Evolutionary conservation across 2,888 invertebrate species (phyloP).

Genomic region (Caenorhabditis sinica): DNA sequence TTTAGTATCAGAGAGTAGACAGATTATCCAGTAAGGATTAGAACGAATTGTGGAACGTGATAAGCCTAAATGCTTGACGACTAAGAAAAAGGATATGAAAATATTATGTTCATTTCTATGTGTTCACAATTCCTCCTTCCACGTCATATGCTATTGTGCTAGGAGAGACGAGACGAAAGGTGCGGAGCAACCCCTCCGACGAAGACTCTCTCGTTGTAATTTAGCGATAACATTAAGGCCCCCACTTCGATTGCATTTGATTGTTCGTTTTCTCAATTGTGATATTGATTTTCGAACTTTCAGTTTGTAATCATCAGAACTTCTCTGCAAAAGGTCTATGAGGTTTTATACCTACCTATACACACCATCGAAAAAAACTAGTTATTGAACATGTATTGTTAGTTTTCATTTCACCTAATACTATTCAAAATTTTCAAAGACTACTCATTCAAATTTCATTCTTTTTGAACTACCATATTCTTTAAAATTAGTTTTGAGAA

Average conservation of each 20-base stretch:
- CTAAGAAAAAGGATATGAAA: constrained; percentile 33
- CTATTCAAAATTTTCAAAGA: not conserved
- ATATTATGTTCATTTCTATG: constrained; percentile 21
- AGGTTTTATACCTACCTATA: constrained; percentile 6
- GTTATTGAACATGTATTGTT: constrained; percentile 15
- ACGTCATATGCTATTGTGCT: constrained; percentile 6
- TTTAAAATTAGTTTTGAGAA: not conserved
- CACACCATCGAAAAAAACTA: constrained; percentile 10
- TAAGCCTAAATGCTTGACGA: constrained; percentile 23
- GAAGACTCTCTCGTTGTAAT: constrained; percentile 41
- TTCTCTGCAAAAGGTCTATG: not conserved
- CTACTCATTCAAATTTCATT: not conserved
- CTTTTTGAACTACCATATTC: not conserved
- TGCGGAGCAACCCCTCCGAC: constrained; percentile 5
- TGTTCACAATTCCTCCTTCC: constrained; percentile 15
- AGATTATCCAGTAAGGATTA: constrained; percentile 18
- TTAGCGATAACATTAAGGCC: constrained; percentile 26
- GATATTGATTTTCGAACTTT: constrained; percentile 55
- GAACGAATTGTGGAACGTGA: constrained; percentile 7
- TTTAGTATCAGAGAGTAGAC: constrained; percentile 16
- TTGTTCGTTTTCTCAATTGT: constrained; percentile 26
- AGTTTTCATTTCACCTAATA: constrained; percentile 1
- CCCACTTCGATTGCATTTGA: constrained; percentile 25
- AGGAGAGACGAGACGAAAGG: not conserved
- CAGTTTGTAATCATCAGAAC: constrained; percentile 27